These are phyloP conservation scores for Rhaphigaster nebulosa DNA, from an alignment of 2,888 invertebrate genomes.

Conservation along the genomic window DNA sequence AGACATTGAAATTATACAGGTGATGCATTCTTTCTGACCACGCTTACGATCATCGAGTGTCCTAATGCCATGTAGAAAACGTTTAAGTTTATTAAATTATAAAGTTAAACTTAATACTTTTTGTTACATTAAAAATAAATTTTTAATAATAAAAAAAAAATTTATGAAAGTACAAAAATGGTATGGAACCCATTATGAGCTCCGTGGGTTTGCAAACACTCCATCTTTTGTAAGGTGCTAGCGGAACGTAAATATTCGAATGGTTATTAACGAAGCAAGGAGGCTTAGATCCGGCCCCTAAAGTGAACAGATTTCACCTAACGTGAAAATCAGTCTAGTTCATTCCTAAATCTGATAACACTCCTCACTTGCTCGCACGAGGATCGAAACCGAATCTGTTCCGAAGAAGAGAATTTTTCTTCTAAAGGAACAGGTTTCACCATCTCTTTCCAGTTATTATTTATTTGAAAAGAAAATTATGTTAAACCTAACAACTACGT, in stretches of 20 bases:
- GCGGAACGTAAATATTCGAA: slow-evolving; percentile 18
- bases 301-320: background rate
- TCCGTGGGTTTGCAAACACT: background rate
- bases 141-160: too few species aligned
- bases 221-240: background rate
- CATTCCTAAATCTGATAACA: background rate
- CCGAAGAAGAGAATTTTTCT: background rate
- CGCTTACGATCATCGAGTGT: too few species aligned
- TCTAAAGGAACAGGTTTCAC: too few species aligned
- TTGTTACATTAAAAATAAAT: background rate
- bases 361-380: background rate
- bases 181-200: background rate
- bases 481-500: too few species aligned
- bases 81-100: background rate
- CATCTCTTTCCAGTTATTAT: too few species aligned
- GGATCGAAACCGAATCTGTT: background rate
- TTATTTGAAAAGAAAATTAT: too few species aligned
- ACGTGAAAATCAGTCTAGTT: background rate
- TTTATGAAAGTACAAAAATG: background rate
- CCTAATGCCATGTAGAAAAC: background rate
- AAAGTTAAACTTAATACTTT: background rate
- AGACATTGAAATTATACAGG: too few species aligned
- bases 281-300: background rate
- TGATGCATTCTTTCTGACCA: too few species aligned
- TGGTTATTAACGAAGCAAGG: background rate